Evolutionary conservation across 2,888 invertebrate genomes (phyloP).

Genomic region (Cataglyphis altisquamis): DNA sequence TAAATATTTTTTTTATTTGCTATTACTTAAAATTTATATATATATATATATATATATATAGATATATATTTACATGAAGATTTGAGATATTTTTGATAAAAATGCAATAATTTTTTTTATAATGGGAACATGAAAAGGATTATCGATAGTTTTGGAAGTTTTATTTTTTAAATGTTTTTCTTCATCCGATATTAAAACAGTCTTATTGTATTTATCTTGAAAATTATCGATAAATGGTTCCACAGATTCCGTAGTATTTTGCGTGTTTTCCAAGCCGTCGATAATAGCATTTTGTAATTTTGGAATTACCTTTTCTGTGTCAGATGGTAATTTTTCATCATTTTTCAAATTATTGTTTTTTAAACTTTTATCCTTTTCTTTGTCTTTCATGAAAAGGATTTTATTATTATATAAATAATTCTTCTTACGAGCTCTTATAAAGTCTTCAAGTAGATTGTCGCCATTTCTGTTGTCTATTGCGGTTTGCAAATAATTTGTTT

Average conservation of each 20-base stretch:
- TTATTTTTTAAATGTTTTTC: conserved; percentile 34
- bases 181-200: conserved; percentile 38
- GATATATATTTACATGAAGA: conserved; percentile 4
- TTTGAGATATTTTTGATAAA: conserved; percentile 66
- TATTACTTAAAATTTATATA: conserved; percentile 7
- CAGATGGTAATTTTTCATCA: conserved; percentile 63
- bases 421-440: conserved; percentile 10
- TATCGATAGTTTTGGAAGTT: conserved; percentile 22
- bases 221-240: conserved; percentile 76
- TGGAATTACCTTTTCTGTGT: conserved; percentile 74
- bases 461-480: background rate
- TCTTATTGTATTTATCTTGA: conserved; percentile 69
- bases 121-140: conserved; percentile 70
- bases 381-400: background rate
- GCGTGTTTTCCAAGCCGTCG: conserved; percentile 71
- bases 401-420: conserved; percentile 8
- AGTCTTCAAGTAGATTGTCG: conserved; percentile 8
- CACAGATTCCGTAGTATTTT: conserved; percentile 75
- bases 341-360: conserved; percentile 49
- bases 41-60: too few relatives aligned
- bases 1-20: background rate
- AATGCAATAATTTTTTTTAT: conserved; percentile 77
- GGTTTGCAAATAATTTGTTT: background rate
- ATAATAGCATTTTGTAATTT: conserved; percentile 75
- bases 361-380: conserved; percentile 15